Evolutionary conservation across 2,797 vertebrate genomes (phyloP), one percentile per base, ranked within the genome.

Genomic region (Eutrigla gurnardus): DNA sequence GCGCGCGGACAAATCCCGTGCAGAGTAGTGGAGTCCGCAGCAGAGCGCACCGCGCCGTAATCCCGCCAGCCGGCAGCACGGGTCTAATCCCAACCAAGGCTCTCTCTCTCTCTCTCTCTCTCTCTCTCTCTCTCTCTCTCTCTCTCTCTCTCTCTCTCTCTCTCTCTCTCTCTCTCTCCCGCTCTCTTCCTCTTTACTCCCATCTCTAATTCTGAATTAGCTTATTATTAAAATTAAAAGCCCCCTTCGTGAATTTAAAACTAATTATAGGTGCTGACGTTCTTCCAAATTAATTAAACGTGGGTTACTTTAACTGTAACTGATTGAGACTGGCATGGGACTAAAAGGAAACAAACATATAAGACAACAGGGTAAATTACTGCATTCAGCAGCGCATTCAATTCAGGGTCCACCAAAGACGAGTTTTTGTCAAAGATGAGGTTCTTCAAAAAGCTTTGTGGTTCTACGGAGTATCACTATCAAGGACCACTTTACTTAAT

Each of bases 71-170:
- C 70, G 46, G 49, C 64, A 64, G 50, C 65, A 39, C 58, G 39
- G 35, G 36, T 43, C 55, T 92, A 93, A 93, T 92, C 91, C 90
- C 80, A 35, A 43, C 42, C 75, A 37, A 49, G 57, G 75, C 66
- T 35, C 14, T 45, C 7, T 17, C 15, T 45, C 13, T 14, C 13
- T 15, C 5, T 45, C 43, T 61, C 64, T 39, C 47, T 50, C 66
- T 49, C 67, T 35, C 25, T 61, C 36, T 5, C 60, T 64, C 18
- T 39, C 58, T 32, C 33, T 18, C 58, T 42, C 70, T 4, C 33
- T 7, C 39, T 15, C 58, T 25, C 72, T 5, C 13, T 45, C 50
- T 62, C 15, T 45, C 70, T 60, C 63, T 42, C 42, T 53, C 58
- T 53, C 47, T 50, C 43, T 36, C 52, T 65, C 64, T 18, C 40